Evolutionary conservation across 2,888 invertebrate species (phyloP).

Genomic region (Luffia ferchaultella): DNA sequence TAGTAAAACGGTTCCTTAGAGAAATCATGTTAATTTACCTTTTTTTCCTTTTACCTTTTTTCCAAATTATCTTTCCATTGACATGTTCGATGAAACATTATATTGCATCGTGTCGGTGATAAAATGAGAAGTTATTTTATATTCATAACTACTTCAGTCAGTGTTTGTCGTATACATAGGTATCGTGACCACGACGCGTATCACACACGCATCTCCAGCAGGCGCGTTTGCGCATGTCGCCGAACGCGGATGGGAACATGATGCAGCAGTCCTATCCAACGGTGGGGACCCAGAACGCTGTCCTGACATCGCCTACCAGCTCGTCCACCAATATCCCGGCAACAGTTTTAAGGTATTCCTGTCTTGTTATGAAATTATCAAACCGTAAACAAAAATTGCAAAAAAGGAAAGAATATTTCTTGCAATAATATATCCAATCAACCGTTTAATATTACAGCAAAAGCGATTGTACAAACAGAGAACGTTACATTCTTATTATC

Average conservation of each 20-base stretch:
- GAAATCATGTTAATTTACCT: neutral
- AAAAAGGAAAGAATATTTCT: neutral
- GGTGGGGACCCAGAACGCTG: slow-evolving; percentile 56
- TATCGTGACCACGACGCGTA: slow-evolving; percentile 76
- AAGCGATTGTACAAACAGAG: neutral
- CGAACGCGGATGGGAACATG: slow-evolving; percentile 74
- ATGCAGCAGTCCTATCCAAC: slow-evolving; percentile 47
- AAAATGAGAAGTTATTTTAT: neutral
- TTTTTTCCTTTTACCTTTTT: too few species aligned
- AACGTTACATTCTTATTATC: neutral
- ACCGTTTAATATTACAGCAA: neutral
- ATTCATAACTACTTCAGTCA: neutral
- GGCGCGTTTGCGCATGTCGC: slow-evolving; percentile 57
- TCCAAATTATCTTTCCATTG: too few species aligned
- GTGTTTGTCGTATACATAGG: slow-evolving; percentile 32
- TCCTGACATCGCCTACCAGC: slow-evolving; percentile 75
- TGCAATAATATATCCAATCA: neutral
- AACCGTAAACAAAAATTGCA: neutral
- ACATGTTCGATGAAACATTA: too few species aligned
- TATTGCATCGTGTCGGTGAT: too few species aligned
- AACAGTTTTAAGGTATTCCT: slow-evolving; percentile 51
- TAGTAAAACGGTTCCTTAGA: neutral
- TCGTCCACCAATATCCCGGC: slow-evolving; percentile 69
- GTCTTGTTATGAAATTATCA: neutral
- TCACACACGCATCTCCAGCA: slow-evolving; percentile 82